Base-by-base conservation (phyloP, 2,113 vertebrate genomes). In the Pycnonotus jocosus region DNA sequence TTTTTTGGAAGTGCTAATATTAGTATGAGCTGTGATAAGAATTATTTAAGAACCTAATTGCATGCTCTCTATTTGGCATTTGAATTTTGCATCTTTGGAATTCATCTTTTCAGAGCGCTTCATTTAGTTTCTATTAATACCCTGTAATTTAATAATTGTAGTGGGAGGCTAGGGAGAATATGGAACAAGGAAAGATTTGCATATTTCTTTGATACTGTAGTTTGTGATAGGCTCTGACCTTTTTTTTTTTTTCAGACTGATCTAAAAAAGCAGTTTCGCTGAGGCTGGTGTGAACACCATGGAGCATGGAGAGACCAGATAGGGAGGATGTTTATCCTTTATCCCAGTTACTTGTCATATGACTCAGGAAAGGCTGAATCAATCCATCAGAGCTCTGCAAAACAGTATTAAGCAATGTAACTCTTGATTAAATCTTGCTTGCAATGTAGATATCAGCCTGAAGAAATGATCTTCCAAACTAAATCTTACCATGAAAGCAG, bases 41-140 rank as follows among this genome's bases (percentile, higher is more conserved):
- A 98, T 98, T 97, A 96, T 98, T 98, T 97, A 87, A 98, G 96
- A 96, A 96, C 80, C 69, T 98, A 98, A 98, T 98, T 98, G 97
- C 96, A 95, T 93, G 88, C 81, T 98, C 94, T 98, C 78, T 82
- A 79, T 90, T 97, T 98, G 96, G 97, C 96, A 97, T 96, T 94
- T 89, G 95, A 82, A 93, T 97, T 96, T 95, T 95, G 90, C 87
- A 91, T 97, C 95, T 97, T 94, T 95, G 87, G 92, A 91, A 97
- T 97, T 96, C 68, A 42, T 98, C 90, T 37, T 97, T 97, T 95
- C 94, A 77, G 93, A 97, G 93, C 25, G 60, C 95, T 97, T 97
- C 95, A 96, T 98, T 97, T 97, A 96, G 91, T 93, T 97, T 96
- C 97, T 96, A 96, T 97, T 98, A 98, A 98, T 97, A 97, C 85